phyloP scores from a whole-genome alignment of 2,888 invertebrate genomes.

The Thysanoteuthis rhombus region DNA sequence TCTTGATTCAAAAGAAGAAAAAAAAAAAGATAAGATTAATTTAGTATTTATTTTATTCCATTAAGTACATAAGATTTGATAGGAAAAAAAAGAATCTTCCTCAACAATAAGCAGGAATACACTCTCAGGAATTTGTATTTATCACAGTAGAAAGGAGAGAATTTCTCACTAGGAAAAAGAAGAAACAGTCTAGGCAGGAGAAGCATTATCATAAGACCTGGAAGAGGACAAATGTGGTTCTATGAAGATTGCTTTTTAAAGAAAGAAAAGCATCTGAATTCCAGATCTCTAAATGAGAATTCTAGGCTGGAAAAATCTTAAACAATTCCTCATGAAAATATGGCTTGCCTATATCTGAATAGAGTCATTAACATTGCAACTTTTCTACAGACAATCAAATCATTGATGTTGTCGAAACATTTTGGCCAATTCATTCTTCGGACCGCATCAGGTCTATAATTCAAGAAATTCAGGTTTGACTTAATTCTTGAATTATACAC shows the following conservation, averaged over 20 bases:
- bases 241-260: neutral
- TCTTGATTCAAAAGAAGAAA: neutral
- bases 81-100: neutral
- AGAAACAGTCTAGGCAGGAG: no score
- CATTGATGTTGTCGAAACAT: no score
- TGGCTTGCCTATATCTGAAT: rapidly evolving
- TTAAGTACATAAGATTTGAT: neutral
- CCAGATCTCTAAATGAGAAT: no score
- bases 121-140: neutral
- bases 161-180: neutral
- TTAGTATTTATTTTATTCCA: neutral
- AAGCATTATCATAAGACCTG: neutral
- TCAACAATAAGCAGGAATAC: neutral
- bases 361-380: no score
- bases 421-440: no score
- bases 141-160: neutral
- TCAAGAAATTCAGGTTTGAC: no score
- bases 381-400: no score
- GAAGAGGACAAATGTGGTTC: neutral
- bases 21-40: neutral
- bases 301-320: no score
- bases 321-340: neutral
- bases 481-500: no score
- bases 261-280: no score
- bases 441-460: no score